phyloP scores from a whole-genome alignment of 2,888 invertebrate genomes.

The Andrena haemorrhoa region DNA sequence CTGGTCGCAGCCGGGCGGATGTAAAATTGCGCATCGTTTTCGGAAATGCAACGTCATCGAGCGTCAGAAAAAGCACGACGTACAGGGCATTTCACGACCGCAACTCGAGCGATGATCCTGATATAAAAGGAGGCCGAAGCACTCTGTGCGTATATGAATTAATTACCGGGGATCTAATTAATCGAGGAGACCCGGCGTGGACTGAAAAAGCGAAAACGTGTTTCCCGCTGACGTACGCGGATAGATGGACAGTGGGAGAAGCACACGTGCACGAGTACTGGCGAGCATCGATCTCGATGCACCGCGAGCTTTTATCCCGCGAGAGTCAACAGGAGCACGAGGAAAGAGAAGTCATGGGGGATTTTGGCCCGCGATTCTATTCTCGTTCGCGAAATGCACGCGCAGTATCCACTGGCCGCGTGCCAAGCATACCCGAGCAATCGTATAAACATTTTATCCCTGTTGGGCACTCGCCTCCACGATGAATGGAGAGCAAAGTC shows the following conservation, averaged over 20 bases:
- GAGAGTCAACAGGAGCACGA: conserved; percentile 68
- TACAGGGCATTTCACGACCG: no score
- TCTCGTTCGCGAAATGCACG: conserved; percentile 81
- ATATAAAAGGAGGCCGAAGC: not conserved
- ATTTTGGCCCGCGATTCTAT: conserved; percentile 81
- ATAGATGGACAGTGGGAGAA: not conserved
- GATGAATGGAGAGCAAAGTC: conserved; percentile 74
- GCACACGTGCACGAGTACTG: conserved; percentile 5
- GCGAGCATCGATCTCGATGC: conserved; percentile 52
- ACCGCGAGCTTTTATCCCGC: conserved; percentile 37
- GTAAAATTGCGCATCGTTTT: conserved; percentile 51
- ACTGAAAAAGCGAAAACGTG: conserved; percentile 14
- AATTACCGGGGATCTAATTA: not conserved
- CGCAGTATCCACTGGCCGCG: conserved; percentile 83
- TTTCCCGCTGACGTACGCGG: not conserved
- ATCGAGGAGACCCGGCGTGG: not conserved
- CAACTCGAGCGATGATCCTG: no score
- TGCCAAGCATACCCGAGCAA: conserved; percentile 79
- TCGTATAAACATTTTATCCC: conserved; percentile 80
- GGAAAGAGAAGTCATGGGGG: conserved; percentile 82
- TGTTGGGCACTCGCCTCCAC: conserved; percentile 72
- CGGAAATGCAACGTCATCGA: conserved; percentile 35
- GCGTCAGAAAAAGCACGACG: not conserved
- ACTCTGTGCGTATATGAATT: not conserved
- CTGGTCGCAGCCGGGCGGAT: conserved; percentile 15